These are phyloP conservation scores for Raphicerus campestris DNA, from an alignment of 2,113 vertebrate genomes.

Conservation along the genomic window DNA sequence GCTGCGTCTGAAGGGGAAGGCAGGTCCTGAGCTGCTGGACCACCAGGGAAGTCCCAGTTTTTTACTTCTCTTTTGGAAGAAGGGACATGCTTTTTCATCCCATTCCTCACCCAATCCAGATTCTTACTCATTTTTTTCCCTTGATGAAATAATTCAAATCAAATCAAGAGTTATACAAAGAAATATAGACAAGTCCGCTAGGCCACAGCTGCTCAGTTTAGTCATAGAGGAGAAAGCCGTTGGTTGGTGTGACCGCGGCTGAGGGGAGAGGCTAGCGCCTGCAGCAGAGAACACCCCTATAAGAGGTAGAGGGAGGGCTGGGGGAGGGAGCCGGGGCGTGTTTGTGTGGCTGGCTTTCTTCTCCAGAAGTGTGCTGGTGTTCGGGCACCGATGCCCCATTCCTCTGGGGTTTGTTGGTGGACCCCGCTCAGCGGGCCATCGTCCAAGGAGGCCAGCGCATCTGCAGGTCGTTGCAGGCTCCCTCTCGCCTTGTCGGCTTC, in stretches of 20 bases:
- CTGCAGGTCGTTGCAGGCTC: fast-evolving
- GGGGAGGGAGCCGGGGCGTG: not conserved
- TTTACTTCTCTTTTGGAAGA: not conserved
- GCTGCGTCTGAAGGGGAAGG: not conserved
- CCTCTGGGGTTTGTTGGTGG: not conserved
- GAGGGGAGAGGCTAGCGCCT: fast-evolving
- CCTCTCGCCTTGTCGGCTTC: fast-evolving
- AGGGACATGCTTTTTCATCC: not conserved
- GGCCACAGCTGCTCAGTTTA: not conserved
- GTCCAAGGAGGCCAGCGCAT: not conserved
- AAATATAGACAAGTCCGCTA: fast-evolving
- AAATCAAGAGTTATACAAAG: not conserved
- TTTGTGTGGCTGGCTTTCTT: not conserved
- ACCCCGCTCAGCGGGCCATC: fast-evolving
- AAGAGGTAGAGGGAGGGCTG: not conserved
- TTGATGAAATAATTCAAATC: not conserved
- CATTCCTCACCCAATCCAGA: not conserved
- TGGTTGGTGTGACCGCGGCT: not conserved
- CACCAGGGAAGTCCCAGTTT: not conserved
- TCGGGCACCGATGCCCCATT: not conserved
- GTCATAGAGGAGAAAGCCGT: too few relatives aligned
- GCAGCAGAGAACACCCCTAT: not conserved
- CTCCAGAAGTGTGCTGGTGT: not conserved
- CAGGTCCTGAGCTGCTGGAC: not conserved
- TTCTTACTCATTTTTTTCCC: not conserved